Percentiles rank a stretch among this genome's conserved stretches.
phyloP scores from a whole-genome alignment of 2,113 vertebrate genomes.

The Herpetotheres cachinnans region DNA sequence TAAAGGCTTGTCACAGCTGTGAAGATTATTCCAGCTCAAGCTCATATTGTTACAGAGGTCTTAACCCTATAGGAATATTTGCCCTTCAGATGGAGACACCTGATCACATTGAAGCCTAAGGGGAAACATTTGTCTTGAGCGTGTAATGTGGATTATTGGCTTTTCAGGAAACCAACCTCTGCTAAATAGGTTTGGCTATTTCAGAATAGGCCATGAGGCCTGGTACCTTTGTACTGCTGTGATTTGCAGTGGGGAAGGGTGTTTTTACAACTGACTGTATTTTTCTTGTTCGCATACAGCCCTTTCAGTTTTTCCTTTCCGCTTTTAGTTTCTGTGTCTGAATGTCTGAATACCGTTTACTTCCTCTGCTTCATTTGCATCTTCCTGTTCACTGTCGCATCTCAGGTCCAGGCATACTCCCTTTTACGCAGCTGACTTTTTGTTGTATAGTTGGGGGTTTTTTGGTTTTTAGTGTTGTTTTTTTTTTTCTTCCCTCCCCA shows the following conservation, averaged over 20 bases:
- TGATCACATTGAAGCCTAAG: neutral
- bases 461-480: neutral
- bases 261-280: neutral
- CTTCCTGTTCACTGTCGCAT: neutral
- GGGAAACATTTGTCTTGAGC: neutral
- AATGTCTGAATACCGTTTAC: neutral
- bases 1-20: neutral
- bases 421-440: constrained; percentile 21
- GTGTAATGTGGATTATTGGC: neutral
- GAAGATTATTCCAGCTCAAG: neutral
- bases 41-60: neutral
- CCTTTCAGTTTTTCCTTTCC: neutral
- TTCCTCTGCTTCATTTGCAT: neutral
- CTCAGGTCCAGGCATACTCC: neutral
- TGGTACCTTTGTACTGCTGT: neutral
- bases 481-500: neutral
- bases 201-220: neutral
- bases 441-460: neutral
- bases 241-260: neutral
- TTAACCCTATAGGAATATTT: neutral
- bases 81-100: neutral
- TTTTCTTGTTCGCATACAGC: neutral
- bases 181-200: constrained; percentile 3
- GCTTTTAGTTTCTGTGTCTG: constrained; percentile 3
- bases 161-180: constrained; percentile 61